Conservation (phyloP, 2,888 invertebrate species). For the Microctonus aethiopoides region DNA sequence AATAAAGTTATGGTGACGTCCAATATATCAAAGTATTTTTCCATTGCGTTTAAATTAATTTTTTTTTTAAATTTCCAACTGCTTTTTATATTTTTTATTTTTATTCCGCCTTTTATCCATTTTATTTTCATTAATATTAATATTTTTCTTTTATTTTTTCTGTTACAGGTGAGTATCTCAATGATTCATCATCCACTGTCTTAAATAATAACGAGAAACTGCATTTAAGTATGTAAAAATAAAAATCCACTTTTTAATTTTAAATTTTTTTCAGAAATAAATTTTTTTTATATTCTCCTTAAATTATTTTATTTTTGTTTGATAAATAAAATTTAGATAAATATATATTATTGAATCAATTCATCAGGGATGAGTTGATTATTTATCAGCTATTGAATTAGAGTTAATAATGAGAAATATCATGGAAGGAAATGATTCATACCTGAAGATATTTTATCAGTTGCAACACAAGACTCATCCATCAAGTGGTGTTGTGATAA, state of each 20-base stretch:
- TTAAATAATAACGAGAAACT: neutral
- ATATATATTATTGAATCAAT: too few relatives aligned
- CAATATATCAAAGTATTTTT: neutral
- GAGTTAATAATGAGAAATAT: neutral
- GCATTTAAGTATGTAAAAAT: constrained; percentile 18
- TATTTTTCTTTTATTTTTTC: neutral
- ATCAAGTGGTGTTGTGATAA: constrained; percentile 4
- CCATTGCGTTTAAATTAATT: neutral
- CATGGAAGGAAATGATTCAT: constrained; percentile 1
- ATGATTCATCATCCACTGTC: constrained; percentile 5
- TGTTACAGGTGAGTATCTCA: constrained; percentile 25
- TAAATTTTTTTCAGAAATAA: neutral
- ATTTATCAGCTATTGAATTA: neutral
- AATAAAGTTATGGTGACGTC: constrained; percentile 25
- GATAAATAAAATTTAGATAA: too few relatives aligned
- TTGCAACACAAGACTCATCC: neutral
- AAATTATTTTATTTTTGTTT: neutral
- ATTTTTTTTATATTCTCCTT: neutral
- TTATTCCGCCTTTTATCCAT: neutral
- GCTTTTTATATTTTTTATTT: too few relatives aligned
- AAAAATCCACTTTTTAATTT: neutral
- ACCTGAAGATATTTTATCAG: neutral
- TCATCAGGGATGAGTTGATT: neutral
- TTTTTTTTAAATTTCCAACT: too few relatives aligned
- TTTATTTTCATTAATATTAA: neutral